Evolutionary conservation across 2,797 vertebrate genomes (phyloP), one percentile per base, ranked within the genome.

Genomic region (Ara ararauna): DNA sequence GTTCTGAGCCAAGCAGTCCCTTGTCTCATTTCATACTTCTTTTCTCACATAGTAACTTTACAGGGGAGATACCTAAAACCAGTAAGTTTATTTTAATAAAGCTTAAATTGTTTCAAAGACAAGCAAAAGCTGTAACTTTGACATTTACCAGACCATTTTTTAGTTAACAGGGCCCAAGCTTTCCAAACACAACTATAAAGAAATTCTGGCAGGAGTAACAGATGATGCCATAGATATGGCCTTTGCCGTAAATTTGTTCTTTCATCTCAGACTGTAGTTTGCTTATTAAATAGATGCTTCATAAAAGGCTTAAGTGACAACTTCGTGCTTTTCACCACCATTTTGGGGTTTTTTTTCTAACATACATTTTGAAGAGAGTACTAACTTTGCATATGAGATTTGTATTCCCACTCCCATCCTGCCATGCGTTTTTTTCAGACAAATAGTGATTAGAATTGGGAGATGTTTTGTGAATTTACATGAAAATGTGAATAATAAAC

Each of bases 381-480:
- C 40, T 83, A 50, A 56, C 27, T 89, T 85, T 68, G 48, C 53
- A 48, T 22, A 7, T 53, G 73, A 53, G 17, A 23, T 92, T 79
- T 87, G 22, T 68, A 70, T 87, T 77, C 15, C 8, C 1, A 17
- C 3, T 40, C 29, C 70, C 32, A 8, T 61, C 29, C 22, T 42
- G 3, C 1, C 16, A 7, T 82, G 92, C 5, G 0, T 53, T 34
- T 81, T 23, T 26, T 84, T 85, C 53, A 42, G 68, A 22, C 50
- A 80, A 74, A 68, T n/a, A 70, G 9, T 93, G 34, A 48, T 61
- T 71, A 62, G 64, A 83, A 73, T 65, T 61, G 51, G 73, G 65
- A 90, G 75, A 6, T 45, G 20, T 50, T 91, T 75, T 76, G 23
- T 72, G 65, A 53, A 53, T 92, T 94, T 72, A 27, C 34, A 60